phyloP scores from a whole-genome alignment of 2,888 invertebrate species.

The Frankliniella intonsa region DNA sequence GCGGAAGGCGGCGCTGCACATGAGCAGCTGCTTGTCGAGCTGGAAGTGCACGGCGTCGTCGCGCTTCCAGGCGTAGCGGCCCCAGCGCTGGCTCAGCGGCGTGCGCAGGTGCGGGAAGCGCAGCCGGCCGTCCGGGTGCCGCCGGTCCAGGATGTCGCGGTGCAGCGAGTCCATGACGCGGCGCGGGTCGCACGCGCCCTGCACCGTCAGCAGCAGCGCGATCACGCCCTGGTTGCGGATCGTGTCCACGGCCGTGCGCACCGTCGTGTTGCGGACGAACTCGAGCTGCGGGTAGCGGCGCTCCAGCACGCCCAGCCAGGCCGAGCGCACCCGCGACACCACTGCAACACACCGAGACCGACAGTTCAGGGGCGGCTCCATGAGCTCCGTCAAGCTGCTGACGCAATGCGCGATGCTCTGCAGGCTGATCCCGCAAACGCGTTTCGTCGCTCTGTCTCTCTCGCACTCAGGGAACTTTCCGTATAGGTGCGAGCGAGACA shows the following conservation, averaged over 20 bases:
- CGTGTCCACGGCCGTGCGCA: conserved; percentile 66
- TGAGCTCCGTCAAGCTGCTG: too few relatives aligned
- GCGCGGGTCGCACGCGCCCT: conserved; percentile 48
- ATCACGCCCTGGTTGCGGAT: conserved; percentile 69
- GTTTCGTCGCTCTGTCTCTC: too few relatives aligned
- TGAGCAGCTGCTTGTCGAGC: conserved; percentile 65
- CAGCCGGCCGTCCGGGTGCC: conserved; percentile 42
- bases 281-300: conserved; percentile 57
- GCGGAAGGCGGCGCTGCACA: conserved; percentile 60
- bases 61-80: conserved; percentile 70
- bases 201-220: conserved; percentile 61
- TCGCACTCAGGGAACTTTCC: too few relatives aligned
- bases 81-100: conserved; percentile 65
- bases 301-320: conserved; percentile 54
- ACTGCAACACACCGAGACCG: background rate
- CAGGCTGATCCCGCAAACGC: too few relatives aligned
- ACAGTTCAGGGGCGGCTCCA: background rate
- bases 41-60: conserved; percentile 51
- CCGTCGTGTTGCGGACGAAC: conserved; percentile 57
- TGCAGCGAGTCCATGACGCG: conserved; percentile 34
- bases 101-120: conserved; percentile 64
- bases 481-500: too few relatives aligned
- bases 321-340: conserved; percentile 31
- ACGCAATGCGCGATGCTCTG: too few relatives aligned
- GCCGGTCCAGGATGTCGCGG: conserved; percentile 18